These are phyloP conservation scores for Diadema setosum DNA, from an alignment of 35 echinoderm and acorn worm species.

Conservation along the genomic window DNA sequence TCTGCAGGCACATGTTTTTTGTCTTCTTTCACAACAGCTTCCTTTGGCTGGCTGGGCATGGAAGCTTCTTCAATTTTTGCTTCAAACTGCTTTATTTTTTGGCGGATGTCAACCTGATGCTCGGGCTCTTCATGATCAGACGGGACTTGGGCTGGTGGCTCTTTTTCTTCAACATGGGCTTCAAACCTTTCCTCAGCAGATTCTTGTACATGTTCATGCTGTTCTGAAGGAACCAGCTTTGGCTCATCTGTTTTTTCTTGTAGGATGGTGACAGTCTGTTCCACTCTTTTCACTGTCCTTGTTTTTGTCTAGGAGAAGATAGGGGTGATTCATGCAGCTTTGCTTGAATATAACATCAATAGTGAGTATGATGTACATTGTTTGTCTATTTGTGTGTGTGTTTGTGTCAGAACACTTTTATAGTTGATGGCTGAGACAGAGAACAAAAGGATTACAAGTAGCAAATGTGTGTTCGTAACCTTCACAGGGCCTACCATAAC, in stretches of 20 bases:
- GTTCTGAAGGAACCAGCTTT: neutral
- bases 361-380: no score
- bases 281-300: neutral
- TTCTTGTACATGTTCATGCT: neutral
- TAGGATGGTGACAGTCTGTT: neutral
- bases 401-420: no score
- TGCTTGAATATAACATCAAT: no score
- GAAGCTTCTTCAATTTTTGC: no score
- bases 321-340: neutral
- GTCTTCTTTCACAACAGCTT: no score
- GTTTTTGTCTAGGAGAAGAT: neutral
- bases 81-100: no score
- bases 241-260: neutral
- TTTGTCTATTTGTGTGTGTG: no score
- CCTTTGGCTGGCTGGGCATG: no score
- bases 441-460: no score
- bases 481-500: no score
- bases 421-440: no score
- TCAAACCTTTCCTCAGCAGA: neutral
- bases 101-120: neutral
- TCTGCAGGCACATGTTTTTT: neutral
- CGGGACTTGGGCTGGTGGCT: neutral
- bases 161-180: neutral
- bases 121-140: neutral
- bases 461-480: no score